Conservation (phyloP, 1,140 invertebrate species). For the Pissodes strobi region DNA sequence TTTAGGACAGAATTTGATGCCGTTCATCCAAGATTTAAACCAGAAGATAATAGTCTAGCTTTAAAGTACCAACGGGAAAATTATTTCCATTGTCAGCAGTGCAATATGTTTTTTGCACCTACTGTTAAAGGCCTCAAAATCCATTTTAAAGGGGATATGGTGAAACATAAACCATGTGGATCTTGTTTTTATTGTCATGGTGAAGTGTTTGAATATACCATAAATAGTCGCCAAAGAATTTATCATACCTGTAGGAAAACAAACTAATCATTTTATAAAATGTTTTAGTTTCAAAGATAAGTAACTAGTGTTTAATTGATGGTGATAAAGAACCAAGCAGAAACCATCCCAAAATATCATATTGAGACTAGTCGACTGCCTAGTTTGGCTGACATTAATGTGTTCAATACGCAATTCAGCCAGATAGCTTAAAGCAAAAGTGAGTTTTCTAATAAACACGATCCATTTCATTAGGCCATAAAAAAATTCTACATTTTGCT, state of each 20-base stretch:
- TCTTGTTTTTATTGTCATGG: conserved; percentile 47
- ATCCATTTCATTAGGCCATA: too few species aligned
- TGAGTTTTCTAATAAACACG: too few species aligned
- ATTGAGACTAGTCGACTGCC: too few species aligned
- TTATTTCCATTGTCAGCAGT: conserved; percentile 43
- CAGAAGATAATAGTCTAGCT: conserved; percentile 33
- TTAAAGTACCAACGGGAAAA: conserved; percentile 39
- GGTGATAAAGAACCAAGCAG: too few species aligned
- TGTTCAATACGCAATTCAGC: too few species aligned
- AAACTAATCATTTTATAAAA: too few species aligned
- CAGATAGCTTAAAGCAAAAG: too few species aligned
- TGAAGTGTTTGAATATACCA: conserved; percentile 42
- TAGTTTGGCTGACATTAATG: too few species aligned
- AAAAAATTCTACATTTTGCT: too few species aligned
- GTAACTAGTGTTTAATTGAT: too few species aligned
- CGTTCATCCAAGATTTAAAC: conserved; percentile 46
- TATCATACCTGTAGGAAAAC: conserved; percentile 43
- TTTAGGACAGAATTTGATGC: conserved; percentile 42
- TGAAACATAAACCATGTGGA: conserved; percentile 36
- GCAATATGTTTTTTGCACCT: conserved; percentile 44
- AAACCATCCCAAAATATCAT: too few species aligned
- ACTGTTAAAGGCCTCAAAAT: conserved; percentile 35
- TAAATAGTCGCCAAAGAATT: conserved; percentile 31
- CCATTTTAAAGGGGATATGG: conserved; percentile 44
- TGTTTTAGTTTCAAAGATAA: too few species aligned